Evolutionary conservation across 2,888 invertebrate genomes (phyloP), one percentile per base, ranked within the genome.

Genomic region (Nomada ferruginata): DNA sequence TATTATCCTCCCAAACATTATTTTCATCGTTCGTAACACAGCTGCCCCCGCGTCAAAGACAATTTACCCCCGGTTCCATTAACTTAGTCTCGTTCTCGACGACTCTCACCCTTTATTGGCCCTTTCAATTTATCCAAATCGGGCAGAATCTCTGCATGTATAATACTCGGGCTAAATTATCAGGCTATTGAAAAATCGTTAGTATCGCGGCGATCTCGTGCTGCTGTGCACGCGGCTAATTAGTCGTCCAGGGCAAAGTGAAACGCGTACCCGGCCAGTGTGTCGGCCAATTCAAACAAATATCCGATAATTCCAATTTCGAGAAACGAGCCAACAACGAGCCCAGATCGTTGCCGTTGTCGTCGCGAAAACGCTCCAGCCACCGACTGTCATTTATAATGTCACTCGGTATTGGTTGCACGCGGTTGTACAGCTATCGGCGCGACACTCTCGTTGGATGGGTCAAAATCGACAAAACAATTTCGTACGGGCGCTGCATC

Each of bases 121-220:
- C 0, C 2, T 61, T 2, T 42, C 0, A 0, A n/a, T 20, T 20
- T 42, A n/a, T 9, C 7, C 44, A 36, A 36, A 36, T 36, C 36
- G 36, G 7, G 1, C 36, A 36, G 36, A 36, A 36, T 36, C 36
- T 36, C 36, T 0, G 36, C 36, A 1, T 7, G 7, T 36, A 36
- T 7, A 36, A 36, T 36, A 7, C 36, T 36, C 80, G 73, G 85
- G 84, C 87, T 87, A 86, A 82, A 89, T 87, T 90, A 90, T 89
- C 90, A 89, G 90, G 86, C 92, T 93, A 93, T 93, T 93, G 93
- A 91, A 93, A 93, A 93, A 93, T 93, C 93, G 92, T 93, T 93
- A 89, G 87, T 92, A 92, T 93, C 93, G 88, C 85, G 83, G 85
- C 82, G 85, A 92, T 91, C 91, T 73, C 57, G 57, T 57, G 23